phyloP scores from a whole-genome alignment of 2,113 vertebrate species.

The Ornithorhynchus anatinus region DNA sequence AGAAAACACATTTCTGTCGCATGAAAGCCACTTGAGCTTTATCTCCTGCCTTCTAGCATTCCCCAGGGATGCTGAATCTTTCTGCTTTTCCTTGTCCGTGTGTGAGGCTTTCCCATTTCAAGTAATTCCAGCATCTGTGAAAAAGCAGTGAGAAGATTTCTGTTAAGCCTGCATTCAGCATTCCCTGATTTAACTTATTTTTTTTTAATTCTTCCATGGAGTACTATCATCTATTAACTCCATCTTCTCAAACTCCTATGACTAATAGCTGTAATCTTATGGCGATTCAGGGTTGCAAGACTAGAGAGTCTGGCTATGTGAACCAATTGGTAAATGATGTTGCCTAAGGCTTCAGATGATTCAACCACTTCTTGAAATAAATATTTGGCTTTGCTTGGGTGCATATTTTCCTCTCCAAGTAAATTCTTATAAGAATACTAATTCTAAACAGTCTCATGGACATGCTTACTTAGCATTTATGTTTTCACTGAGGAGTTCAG shows the following conservation, averaged over 20 bases:
- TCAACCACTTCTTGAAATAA: background rate
- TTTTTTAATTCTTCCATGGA: background rate
- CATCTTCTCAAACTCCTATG: background rate
- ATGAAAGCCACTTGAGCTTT: too few species aligned
- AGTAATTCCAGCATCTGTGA: too few species aligned
- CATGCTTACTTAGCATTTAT: too few species aligned
- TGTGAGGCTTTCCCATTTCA: too few species aligned
- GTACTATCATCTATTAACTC: background rate
- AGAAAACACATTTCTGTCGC: too few species aligned
- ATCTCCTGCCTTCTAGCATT: too few species aligned
- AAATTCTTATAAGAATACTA: too few species aligned
- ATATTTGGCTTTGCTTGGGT: background rate
- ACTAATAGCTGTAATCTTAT: background rate
- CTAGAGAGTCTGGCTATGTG: background rate
- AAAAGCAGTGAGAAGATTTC: too few species aligned
- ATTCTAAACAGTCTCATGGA: background rate
- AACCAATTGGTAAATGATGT: background rate
- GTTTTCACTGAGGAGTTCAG: too few species aligned
- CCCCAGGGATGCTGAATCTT: too few species aligned
- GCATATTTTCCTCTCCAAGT: background rate
- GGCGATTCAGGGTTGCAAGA: background rate
- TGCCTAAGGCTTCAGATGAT: background rate
- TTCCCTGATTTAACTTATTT: background rate
- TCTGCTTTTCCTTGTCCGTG: too few species aligned
- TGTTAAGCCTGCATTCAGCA: background rate